Evolutionary conservation across 2,113 vertebrate species (phyloP).

Genomic region (Malaclemys terrapin): DNA sequence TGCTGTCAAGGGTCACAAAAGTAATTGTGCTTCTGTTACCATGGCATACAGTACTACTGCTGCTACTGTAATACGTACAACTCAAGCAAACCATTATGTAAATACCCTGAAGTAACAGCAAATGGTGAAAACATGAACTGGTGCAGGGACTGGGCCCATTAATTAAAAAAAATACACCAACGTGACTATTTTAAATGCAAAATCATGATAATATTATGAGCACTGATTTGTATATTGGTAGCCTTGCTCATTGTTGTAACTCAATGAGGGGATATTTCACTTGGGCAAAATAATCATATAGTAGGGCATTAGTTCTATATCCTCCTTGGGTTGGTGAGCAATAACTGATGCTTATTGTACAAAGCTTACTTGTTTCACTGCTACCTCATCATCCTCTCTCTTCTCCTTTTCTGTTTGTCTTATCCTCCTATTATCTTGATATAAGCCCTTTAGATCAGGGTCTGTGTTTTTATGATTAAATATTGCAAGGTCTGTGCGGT

Average conservation of each 20-base stretch:
- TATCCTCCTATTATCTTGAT: not conserved
- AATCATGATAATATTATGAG: not conserved
- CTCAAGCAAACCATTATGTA: slow-evolving; percentile 15
- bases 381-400: not conserved
- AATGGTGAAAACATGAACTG: slow-evolving; percentile 38
- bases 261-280: not conserved
- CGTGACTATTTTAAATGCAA: not conserved
- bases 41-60: slow-evolving; percentile 10
- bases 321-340: not conserved
- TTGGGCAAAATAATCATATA: not conserved
- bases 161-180: not conserved
- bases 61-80: slow-evolving; percentile 2
- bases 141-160: slow-evolving; percentile 17
- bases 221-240: not conserved
- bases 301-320: not conserved
- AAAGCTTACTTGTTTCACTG: not conserved
- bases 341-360: not conserved
- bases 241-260: fast-evolving
- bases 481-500: not conserved
- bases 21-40: slow-evolving; percentile 17
- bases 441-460: not conserved
- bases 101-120: slow-evolving; percentile 39
- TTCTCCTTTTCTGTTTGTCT: fast-evolving
- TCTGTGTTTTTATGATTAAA: not conserved
- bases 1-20: fast-evolving